Evolutionary conservation across 2,888 invertebrate genomes (phyloP), one percentile per base, ranked within the genome.

Genomic region (Melipona beecheii): DNA sequence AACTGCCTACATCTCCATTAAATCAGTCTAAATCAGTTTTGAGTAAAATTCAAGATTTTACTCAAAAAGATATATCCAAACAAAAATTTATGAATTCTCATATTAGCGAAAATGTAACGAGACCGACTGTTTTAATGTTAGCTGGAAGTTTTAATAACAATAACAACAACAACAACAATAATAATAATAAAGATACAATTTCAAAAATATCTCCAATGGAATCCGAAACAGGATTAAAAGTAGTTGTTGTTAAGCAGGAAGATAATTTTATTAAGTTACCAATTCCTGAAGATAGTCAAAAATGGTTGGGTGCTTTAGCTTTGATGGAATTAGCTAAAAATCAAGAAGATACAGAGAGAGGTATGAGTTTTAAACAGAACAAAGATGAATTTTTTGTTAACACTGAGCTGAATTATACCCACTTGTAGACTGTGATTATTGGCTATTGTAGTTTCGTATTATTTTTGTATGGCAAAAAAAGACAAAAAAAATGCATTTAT

Each of bases 231-330:
- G 90, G 88, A 6, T 89, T 91, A 62, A 92, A 92, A 36, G 87
- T 92, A 43, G 90, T 92, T 4, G 94, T 91, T 92, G 94, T 91
- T 92, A 93, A 92, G 50, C 93, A 93, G 81, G 93, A 93, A 36
- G 91, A 92, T 54, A 84, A 80, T 60, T 21, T 87, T 50, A 71
- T 85, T 2, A 91, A 92, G 31, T 74, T 92, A 77, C 91, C 93
- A 31, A 78, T 92, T 58, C 92, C 92, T 6, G 94, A 95, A 77
- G 94, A 94, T 64, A 95, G 94, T 89, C 94, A 95, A 60, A 95
- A 96, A 89, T 96, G 96, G 95, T 94, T 96, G 85, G 96, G 96
- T 36, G 96, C 96, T 60, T 95, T 96, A 91, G 96, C 96, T 60
- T 93, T 96, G 31, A 96, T 96, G 92, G 95, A 96, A 92, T 92